Evolutionary conservation across 2,797 vertebrate species (phyloP).

Genomic region (Sebastes miniatus): DNA sequence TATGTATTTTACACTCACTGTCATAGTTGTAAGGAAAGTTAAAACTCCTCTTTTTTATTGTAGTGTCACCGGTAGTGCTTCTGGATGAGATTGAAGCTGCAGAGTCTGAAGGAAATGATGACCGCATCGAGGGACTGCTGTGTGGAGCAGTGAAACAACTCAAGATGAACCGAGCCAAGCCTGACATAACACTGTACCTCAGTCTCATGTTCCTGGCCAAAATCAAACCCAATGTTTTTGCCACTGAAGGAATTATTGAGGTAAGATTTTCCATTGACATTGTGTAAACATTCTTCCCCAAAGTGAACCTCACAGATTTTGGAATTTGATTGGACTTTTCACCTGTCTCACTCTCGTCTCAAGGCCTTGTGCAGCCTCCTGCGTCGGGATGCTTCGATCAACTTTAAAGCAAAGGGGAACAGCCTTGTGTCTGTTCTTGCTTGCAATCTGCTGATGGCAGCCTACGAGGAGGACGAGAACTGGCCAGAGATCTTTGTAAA

Average conservation of each 20-base stretch:
- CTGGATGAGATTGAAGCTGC: constrained; percentile 96
- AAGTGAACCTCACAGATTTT: neutral
- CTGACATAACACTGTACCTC: constrained; percentile 92
- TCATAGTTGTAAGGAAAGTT: neutral
- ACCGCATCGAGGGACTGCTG: constrained; percentile 93
- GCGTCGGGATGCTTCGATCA: constrained; percentile 94
- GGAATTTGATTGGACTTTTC: neutral
- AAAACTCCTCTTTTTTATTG: neutral
- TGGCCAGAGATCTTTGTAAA: constrained; percentile 99
- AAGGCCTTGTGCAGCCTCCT: constrained; percentile 96
- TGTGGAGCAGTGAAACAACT: constrained; percentile 96
- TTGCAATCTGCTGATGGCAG: constrained; percentile 97
- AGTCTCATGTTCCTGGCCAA: constrained; percentile 98
- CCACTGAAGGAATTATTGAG: constrained; percentile 98
- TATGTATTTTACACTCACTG: neutral
- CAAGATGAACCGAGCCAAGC: constrained; percentile 94
- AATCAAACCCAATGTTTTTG: constrained; percentile 98
- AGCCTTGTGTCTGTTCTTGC: constrained; percentile 95
- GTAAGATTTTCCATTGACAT: constrained; percentile 66
- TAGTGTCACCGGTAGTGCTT: constrained; percentile 89
- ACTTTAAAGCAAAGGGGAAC: constrained; percentile 98
- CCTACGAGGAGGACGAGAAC: constrained; percentile 98
- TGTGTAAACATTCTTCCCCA: neutral
- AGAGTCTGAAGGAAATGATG: constrained; percentile 93
- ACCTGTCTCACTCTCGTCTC: neutral